These are phyloP conservation scores for Unio delphinus DNA, from an alignment of 2,888 invertebrate genomes.

Conservation along the genomic window DNA sequence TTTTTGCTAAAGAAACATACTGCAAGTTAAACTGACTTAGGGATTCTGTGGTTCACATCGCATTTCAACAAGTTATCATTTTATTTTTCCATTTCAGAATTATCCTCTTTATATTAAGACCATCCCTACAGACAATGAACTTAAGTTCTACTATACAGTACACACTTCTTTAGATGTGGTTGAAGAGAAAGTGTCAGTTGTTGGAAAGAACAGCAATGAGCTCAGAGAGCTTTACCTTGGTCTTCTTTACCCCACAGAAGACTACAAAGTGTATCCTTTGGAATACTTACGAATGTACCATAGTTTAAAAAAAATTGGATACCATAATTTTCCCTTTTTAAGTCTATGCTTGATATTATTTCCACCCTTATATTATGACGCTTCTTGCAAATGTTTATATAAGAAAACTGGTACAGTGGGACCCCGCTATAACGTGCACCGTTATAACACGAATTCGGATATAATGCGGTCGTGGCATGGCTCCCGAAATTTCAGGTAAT, in stretches of 20 bases:
- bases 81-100: constrained; percentile 79
- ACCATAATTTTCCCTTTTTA: not conserved
- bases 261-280: constrained; percentile 89
- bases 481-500: no score
- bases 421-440: no score
- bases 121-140: constrained; percentile 81
- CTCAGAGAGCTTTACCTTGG: constrained; percentile 92
- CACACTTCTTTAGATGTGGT: constrained; percentile 92
- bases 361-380: not conserved
- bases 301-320: no score
- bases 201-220: constrained; percentile 76
- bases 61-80: not conserved
- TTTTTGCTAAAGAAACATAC: no score
- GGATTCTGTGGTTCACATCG: no score
- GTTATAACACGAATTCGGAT: no score
- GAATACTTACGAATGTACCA: not conserved
- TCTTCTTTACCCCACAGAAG: constrained; percentile 92
- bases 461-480: no score
- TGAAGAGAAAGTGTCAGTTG: constrained; percentile 83
- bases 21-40: no score
- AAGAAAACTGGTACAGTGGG: no score
- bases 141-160: constrained; percentile 93
- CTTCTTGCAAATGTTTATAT: no score
- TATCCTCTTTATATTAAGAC: constrained; percentile 87
- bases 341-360: not conserved